Evolutionary conservation across 2,888 invertebrate genomes (phyloP).

Genomic region (Notodromas monacha): DNA sequence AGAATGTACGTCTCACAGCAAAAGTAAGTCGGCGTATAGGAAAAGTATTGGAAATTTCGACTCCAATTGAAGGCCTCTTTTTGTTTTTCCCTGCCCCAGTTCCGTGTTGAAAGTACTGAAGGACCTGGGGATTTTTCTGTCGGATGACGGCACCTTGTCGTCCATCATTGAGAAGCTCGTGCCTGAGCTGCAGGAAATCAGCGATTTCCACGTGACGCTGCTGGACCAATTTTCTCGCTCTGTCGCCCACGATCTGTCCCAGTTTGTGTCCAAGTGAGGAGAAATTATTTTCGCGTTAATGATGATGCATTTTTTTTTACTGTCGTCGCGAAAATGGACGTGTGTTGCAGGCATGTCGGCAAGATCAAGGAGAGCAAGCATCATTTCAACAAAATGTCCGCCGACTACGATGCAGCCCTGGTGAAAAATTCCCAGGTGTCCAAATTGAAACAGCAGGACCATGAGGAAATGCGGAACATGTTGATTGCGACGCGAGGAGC

Average conservation of each 20-base stretch:
- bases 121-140: neutral
- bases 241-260: neutral
- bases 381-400: slow-evolving; percentile 18
- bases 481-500: slow-evolving; percentile 18
- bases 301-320: too few species aligned
- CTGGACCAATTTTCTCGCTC: neutral
- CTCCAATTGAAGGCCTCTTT: too few species aligned
- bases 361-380: slow-evolving; percentile 17
- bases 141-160: neutral
- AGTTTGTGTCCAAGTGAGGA: neutral
- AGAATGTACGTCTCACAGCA: slow-evolving; percentile 1
- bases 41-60: too few species aligned
- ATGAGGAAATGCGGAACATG: slow-evolving; percentile 16
- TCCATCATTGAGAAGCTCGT: neutral
- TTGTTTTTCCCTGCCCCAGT: too few species aligned
- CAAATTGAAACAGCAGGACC: slow-evolving; percentile 15
- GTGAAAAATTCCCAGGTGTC: slow-evolving; percentile 15
- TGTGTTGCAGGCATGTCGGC: neutral
- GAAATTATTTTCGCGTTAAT: too few species aligned
- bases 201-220: neutral
- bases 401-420: slow-evolving; percentile 16
- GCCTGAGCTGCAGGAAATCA: neutral
- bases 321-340: too few species aligned
- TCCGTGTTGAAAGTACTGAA: neutral
- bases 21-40: neutral